Percentiles rank a stretch among this genome's conserved stretches.
phyloP scores from a whole-genome alignment of 2,888 invertebrate species.

The Blastobasis adustella region DNA sequence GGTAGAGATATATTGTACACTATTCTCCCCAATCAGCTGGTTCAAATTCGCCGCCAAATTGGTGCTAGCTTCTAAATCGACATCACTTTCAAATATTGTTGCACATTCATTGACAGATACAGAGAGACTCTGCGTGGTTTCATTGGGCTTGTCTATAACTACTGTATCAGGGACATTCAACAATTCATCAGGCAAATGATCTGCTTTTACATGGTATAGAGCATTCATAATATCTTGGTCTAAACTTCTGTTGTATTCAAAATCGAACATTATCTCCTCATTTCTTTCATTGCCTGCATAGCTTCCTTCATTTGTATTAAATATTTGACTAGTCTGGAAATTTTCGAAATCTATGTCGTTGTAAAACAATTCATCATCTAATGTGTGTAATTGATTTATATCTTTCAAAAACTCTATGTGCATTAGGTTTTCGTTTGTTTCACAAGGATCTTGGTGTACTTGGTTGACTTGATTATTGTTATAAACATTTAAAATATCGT shows the following conservation, averaged over 20 bases:
- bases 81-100: constrained; percentile 66
- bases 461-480: constrained; percentile 11
- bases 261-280: constrained; percentile 49
- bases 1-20: constrained; percentile 62
- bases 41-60: constrained; percentile 64
- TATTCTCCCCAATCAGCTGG: constrained; percentile 62
- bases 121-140: constrained; percentile 22
- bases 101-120: constrained; percentile 57
- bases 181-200: constrained; percentile 48
- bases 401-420: constrained; percentile 62
- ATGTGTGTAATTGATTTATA: constrained; percentile 55
- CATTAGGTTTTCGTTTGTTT: constrained; percentile 45
- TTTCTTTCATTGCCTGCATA: constrained; percentile 35
- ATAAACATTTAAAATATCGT: constrained; percentile 38
- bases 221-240: constrained; percentile 61
- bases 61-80: constrained; percentile 62
- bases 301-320: constrained; percentile 47
- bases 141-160: constrained; percentile 13
- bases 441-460: constrained; percentile 22
- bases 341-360: constrained; percentile 62
- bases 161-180: constrained; percentile 37
- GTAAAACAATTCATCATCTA: constrained; percentile 60
- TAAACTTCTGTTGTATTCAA: constrained; percentile 40
- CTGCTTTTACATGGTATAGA: constrained; percentile 43
- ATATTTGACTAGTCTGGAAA: constrained; percentile 52